Evolutionary conservation across 1,140 invertebrate species (phyloP).

Genomic region (Leptinotarsa undecemlineata): DNA sequence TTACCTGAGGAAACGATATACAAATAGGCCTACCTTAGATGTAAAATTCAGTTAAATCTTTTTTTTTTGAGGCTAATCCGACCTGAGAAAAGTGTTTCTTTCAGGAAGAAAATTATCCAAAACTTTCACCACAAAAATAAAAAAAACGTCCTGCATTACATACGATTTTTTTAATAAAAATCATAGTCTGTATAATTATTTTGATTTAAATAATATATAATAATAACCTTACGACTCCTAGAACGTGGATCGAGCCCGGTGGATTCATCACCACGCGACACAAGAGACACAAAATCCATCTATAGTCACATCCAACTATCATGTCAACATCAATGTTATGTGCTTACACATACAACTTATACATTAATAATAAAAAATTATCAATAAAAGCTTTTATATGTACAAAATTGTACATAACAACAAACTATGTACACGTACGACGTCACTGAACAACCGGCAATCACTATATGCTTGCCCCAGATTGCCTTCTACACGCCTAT

Average conservation of each 20-base stretch:
- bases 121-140: no score
- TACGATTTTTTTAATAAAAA: conserved; percentile 26
- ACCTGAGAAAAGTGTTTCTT: no score
- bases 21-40: no score
- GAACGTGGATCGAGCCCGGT: background rate
- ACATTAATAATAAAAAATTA: conserved; percentile 34
- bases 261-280: conserved; percentile 2
- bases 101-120: no score
- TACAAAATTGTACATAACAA: conserved; percentile 43
- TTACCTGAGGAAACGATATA: no score
- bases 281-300: conserved; percentile 13
- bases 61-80: no score
- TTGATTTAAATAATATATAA: conserved; percentile 7
- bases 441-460: conserved; percentile 26
- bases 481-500: background rate
- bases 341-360: conserved; percentile 23
- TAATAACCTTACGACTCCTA: background rate
- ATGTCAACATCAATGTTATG: conserved; percentile 13
- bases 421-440: conserved; percentile 37
- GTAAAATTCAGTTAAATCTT: no score
- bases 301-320: conserved; percentile 17
- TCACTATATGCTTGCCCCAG: background rate
- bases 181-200: conserved; percentile 19
- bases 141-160: background rate
- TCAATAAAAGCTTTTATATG: conserved; percentile 42